A percentile compares a stretch with the other conserved stretches of the same genome.
phyloP scores from a whole-genome alignment of 2,888 invertebrate genomes.

The Boloria euphrosyne region DNA sequence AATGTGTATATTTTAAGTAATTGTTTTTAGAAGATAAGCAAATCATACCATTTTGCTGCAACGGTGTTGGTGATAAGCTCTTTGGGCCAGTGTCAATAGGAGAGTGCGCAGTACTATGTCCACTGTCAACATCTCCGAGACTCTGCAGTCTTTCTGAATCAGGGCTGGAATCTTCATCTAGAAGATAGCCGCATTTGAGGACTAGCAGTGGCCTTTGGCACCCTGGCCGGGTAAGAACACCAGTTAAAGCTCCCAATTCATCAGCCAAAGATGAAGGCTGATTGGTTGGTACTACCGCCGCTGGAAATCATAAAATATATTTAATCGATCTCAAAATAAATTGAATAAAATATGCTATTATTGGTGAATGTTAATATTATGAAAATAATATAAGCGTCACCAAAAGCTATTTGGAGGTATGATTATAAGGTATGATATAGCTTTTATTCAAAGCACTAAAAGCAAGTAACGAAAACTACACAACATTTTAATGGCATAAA shows the following conservation, averaged over 20 bases:
- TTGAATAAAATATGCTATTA: background rate
- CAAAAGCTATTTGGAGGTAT: no score
- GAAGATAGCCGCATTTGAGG: slow-evolving; percentile 87
- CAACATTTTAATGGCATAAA: no score
- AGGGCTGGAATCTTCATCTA: slow-evolving; percentile 92
- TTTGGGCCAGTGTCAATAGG: slow-evolving; percentile 92
- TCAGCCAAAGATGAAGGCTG: slow-evolving; percentile 86
- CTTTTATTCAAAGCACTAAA: no score
- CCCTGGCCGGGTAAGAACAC: slow-evolving; percentile 63
- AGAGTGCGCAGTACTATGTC: slow-evolving; percentile 95
- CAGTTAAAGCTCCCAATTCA: slow-evolving; percentile 82
- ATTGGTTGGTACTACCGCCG: slow-evolving; percentile 84
- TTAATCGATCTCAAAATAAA: background rate
- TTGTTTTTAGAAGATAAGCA: background rate
- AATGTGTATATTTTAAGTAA: background rate
- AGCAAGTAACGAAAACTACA: no score
- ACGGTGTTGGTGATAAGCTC: slow-evolving; percentile 89
- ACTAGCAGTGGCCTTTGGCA: slow-evolving; percentile 83
- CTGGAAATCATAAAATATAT: slow-evolving; percentile 65
- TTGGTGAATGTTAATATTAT: no score
- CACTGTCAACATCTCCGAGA: slow-evolving; percentile 91
- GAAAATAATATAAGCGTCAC: no score
- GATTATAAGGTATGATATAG: no score
- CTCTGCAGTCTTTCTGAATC: slow-evolving; percentile 92
- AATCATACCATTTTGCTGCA: slow-evolving; percentile 76